phyloP scores from a whole-genome alignment of 2,797 vertebrate genomes.

The Pelobates cultripes region DNA sequence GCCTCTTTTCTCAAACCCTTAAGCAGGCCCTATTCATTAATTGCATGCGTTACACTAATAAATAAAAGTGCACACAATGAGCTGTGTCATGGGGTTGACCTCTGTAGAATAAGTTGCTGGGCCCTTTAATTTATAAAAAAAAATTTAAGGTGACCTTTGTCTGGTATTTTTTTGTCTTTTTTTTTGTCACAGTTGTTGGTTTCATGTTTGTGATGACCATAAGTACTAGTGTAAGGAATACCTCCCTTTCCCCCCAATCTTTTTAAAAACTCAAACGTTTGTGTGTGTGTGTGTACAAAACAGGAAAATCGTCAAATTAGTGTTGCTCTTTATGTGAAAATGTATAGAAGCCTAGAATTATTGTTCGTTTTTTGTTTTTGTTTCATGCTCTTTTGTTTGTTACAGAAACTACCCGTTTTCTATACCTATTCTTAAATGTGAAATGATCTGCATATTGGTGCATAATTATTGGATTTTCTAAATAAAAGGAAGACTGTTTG shows the following conservation, averaged over 20 bases:
- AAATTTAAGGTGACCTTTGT: not conserved
- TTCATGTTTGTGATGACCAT: not conserved
- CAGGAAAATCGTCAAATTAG: constrained; percentile 30
- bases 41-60: no score
- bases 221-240: not conserved
- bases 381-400: no score
- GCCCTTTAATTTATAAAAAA: no score
- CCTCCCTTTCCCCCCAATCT: constrained; percentile 25
- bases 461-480: no score
- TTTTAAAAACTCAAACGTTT: not conserved
- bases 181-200: not conserved
- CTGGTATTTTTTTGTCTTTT: not conserved
- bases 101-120: no score
- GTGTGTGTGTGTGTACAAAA: constrained; percentile 9
- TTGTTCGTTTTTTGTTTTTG: not conserved
- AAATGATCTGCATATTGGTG: no score
- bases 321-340: constrained; percentile 20
- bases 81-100: no score
- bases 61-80: no score
- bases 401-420: not conserved
- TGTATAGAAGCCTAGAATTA: not conserved
- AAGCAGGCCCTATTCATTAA: no score
- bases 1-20: no score
- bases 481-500: no score
- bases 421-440: no score